phyloP scores from a whole-genome alignment of 1,140 invertebrate species.

The Drosophila auraria region DNA sequence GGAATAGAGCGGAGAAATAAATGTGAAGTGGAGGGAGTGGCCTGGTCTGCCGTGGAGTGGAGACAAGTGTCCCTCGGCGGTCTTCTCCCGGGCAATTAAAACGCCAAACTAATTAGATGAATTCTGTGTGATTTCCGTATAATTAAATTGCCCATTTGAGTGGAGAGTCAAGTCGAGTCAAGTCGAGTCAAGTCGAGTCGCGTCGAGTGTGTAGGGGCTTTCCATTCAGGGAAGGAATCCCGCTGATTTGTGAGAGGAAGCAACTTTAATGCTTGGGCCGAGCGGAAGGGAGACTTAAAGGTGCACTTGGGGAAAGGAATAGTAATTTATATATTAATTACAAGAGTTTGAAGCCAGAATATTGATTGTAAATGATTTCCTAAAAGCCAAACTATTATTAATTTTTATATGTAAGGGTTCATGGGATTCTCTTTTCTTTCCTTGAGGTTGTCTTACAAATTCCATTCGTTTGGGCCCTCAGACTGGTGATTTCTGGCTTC shows the following conservation, averaged over 20 bases:
- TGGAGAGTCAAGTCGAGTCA: constrained; percentile 45
- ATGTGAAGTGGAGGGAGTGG: not conserved
- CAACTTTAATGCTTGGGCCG: constrained; percentile 11
- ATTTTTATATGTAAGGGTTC: too few relatives aligned
- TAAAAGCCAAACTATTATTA: too few relatives aligned
- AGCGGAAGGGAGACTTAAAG: not conserved
- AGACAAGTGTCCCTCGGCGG: constrained; percentile 58
- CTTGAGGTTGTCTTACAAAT: too few relatives aligned
- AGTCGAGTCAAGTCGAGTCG: constrained; percentile 7
- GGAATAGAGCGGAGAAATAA: constrained; percentile 22
- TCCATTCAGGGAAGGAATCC: constrained; percentile 14
- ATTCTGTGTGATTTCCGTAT: constrained; percentile 82
- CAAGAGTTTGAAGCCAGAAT: too few relatives aligned
- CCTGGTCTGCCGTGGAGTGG: constrained; percentile 11
- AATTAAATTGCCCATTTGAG: constrained; percentile 79
- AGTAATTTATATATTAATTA: too few relatives aligned
- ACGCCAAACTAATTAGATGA: constrained; percentile 81
- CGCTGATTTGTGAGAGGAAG: constrained; percentile 28
- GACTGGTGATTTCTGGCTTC: not conserved
- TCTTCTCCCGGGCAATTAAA: constrained; percentile 67
- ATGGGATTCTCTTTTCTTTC: too few relatives aligned
- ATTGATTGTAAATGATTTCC: not conserved
- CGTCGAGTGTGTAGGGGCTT: not conserved
- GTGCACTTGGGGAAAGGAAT: not conserved
- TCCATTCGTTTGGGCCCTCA: too few relatives aligned